These are phyloP conservation scores for Amphipyra berbera DNA, from an alignment of 2,888 invertebrate species.

Conservation along the genomic window DNA sequence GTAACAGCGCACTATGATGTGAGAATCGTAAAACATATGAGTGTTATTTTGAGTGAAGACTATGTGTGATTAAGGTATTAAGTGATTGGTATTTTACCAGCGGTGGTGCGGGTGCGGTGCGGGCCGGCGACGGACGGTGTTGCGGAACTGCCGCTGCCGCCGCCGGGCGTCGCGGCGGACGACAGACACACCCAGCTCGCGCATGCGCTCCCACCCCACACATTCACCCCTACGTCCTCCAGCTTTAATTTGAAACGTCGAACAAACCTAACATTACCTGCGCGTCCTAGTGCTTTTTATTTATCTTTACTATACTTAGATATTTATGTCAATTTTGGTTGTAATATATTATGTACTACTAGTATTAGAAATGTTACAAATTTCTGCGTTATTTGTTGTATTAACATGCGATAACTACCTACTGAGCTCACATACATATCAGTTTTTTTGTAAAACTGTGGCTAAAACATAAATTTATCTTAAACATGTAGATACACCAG, in stretches of 20 bases:
- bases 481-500: too few species aligned
- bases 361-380: too few species aligned
- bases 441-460: too few species aligned
- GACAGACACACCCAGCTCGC: conserved; percentile 85
- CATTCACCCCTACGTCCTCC: conserved; percentile 62
- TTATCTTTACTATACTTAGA: background rate
- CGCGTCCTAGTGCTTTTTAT: conserved; percentile 29
- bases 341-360: too few species aligned
- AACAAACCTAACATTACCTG: conserved; percentile 59
- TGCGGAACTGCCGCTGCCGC: conserved; percentile 81
- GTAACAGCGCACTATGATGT: conserved; percentile 30
- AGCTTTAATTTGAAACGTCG: conserved; percentile 52
- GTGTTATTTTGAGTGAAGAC: conserved; percentile 42
- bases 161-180: conserved; percentile 72
- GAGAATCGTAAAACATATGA: conserved; percentile 13
- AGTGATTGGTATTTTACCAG: conserved; percentile 70
- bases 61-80: conserved; percentile 44
- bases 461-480: too few species aligned
- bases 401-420: too few species aligned
- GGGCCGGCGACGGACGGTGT: conserved; percentile 67
- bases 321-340: background rate
- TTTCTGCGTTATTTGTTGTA: too few species aligned
- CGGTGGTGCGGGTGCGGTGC: conserved; percentile 57
- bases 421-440: too few species aligned
- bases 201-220: conserved; percentile 78